These are phyloP conservation scores for Threskiornis aethiopicus DNA, from an alignment of 2,797 vertebrate species.

Conservation along the genomic window DNA sequence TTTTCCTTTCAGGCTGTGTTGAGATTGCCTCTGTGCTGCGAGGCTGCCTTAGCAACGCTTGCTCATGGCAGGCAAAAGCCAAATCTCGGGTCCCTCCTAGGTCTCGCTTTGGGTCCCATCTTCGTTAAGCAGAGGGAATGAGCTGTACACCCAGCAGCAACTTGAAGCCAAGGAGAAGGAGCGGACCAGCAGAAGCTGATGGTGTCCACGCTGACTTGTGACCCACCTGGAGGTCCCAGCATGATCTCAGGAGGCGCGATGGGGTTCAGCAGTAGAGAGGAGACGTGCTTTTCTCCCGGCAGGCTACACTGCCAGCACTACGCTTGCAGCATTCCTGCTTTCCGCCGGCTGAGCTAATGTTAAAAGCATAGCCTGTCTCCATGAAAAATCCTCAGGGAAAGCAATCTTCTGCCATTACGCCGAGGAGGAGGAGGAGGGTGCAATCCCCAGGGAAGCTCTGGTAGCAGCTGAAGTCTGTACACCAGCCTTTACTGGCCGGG, in stretches of 20 bases:
- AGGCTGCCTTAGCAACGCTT: not conserved
- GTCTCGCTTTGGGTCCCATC: not conserved
- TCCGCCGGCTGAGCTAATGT: not conserved
- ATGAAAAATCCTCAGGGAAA: not conserved
- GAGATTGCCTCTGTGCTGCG: not conserved
- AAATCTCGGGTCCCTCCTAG: not conserved
- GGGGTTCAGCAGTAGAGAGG: not conserved
- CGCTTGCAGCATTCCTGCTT: not conserved
- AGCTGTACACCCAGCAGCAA: not conserved
- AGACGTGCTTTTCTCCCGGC: not conserved
- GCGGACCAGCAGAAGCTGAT: not conserved
- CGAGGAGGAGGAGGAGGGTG: not conserved
- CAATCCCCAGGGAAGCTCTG: not conserved
- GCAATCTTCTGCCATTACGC: not conserved
- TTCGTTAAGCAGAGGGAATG: not conserved
- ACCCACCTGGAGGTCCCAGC: not conserved
- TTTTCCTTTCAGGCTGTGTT: not conserved
- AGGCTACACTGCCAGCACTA: rapidly evolving
- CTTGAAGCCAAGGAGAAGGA: not conserved
- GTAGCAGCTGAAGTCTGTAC: not conserved
- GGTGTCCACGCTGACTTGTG: not conserved
- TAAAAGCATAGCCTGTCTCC: not conserved
- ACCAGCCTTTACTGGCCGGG: not conserved
- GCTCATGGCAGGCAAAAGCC: not conserved
- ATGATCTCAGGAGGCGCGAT: not conserved